phyloP scores from a whole-genome alignment of 2,113 vertebrate genomes.

The Lates calcarifer region DNA sequence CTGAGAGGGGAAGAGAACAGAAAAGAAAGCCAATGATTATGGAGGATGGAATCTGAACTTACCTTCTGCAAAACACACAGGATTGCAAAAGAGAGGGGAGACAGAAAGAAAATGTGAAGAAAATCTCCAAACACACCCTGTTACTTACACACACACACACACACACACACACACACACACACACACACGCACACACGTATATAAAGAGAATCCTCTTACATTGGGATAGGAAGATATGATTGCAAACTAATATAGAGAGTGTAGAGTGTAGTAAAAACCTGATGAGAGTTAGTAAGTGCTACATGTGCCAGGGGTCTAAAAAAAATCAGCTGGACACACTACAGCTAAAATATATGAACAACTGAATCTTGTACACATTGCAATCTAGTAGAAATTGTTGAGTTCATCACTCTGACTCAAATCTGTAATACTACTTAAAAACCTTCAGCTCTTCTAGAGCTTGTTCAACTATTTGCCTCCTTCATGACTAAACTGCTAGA shows the following conservation, averaged over 20 bases:
- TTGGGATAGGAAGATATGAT: not conserved
- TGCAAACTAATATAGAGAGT: not conserved
- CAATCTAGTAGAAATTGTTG: not conserved
- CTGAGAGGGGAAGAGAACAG: conserved; percentile 23
- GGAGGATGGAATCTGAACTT: conserved; percentile 81
- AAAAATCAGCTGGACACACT: not conserved
- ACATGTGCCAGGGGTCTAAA: too few relatives aligned
- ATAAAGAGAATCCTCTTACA: conserved; percentile 10
- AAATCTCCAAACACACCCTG: conserved; percentile 56
- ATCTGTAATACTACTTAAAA: not conserved
- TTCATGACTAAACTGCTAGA: not conserved
- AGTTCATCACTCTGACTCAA: not conserved
- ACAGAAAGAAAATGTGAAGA: conserved; percentile 85
- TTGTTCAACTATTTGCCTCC: not conserved
- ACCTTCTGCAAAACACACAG: conserved; percentile 96
- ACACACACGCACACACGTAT: conserved; percentile 40
- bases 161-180: conserved; percentile 38
- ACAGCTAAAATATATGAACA: not conserved
- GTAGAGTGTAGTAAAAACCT: not conserved
- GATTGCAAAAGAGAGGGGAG: conserved; percentile 88
- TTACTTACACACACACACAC: conserved; percentile 34
- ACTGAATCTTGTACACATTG: not conserved
- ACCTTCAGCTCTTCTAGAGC: not conserved
- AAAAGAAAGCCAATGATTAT: conserved; percentile 45
- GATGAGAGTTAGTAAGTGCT: too few relatives aligned